Percentiles rank a stretch among this genome's conserved stretches.
These are phyloP conservation scores for Ispidina picta DNA, from an alignment of 2,797 vertebrate genomes.

Conservation along the genomic window DNA sequence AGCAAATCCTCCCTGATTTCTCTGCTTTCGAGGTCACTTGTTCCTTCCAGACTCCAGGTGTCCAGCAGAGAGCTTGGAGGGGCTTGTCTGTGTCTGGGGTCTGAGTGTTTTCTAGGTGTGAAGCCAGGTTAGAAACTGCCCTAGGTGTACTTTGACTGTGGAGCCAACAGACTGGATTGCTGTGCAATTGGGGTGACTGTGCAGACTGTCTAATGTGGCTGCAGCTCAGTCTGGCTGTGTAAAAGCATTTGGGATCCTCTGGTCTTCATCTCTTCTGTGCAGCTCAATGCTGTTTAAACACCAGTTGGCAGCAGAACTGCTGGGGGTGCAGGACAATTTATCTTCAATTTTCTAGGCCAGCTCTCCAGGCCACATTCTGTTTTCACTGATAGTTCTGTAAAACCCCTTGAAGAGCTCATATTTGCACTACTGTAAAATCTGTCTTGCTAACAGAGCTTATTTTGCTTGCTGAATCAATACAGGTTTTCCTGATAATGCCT, in stretches of 20 bases:
- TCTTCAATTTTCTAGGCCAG: neutral
- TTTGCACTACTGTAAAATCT: neutral
- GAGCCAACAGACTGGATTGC: neutral
- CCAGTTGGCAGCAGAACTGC: neutral
- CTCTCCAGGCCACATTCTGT: neutral
- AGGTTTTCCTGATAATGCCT: neutral
- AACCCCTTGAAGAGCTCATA: neutral
- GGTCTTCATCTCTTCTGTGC: neutral
- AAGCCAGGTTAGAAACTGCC: neutral
- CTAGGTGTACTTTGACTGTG: neutral
- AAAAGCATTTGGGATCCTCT: neutral
- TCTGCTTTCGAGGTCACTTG: neutral
- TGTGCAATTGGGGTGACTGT: neutral
- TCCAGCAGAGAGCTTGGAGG: neutral
- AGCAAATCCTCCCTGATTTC: neutral
- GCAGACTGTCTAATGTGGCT: neutral
- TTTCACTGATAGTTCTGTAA: neutral
- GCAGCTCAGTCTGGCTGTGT: neutral
- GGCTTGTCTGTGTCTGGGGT: rapidly evolving
- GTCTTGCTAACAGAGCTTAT: neutral
- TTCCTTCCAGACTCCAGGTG: neutral
- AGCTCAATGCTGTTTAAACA: rapidly evolving
- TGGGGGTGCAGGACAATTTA: neutral
- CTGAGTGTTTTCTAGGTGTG: neutral
- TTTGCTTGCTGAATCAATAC: neutral